Evolutionary conservation across 2,888 invertebrate genomes (phyloP).

Genomic region (Lithodes maja): DNA sequence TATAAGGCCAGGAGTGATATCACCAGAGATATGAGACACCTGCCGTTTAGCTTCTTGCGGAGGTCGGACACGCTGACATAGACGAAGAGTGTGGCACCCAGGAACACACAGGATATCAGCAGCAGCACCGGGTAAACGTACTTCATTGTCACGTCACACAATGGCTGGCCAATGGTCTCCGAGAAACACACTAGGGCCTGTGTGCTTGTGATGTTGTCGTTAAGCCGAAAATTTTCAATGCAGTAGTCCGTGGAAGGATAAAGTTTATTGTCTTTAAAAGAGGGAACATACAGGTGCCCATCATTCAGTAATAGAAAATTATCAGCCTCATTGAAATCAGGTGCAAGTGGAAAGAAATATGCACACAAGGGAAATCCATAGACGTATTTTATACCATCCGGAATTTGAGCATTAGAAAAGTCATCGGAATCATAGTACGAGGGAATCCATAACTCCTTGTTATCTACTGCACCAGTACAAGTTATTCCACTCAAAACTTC

Average conservation of each 20-base stretch:
- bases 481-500: background rate
- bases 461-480: background rate
- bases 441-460: slow-evolving; percentile 52
- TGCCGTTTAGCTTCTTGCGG: slow-evolving; percentile 71
- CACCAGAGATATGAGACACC: slow-evolving; percentile 62
- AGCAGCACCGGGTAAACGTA: slow-evolving; percentile 70
- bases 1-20: slow-evolving; percentile 61
- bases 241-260: slow-evolving; percentile 75
- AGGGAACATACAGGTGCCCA: slow-evolving; percentile 79
- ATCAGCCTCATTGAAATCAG: slow-evolving; percentile 75
- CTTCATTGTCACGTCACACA: slow-evolving; percentile 70
- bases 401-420: background rate
- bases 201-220: slow-evolving; percentile 73
- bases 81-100: slow-evolving; percentile 70
- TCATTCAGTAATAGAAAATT: slow-evolving; percentile 78
- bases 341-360: slow-evolving; percentile 77
- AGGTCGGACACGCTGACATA: slow-evolving; percentile 71
- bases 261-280: background rate
- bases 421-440: slow-evolving; percentile 32
- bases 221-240: slow-evolving; percentile 78
- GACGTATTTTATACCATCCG: slow-evolving; percentile 25
- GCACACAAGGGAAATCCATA: slow-evolving; percentile 44
- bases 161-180: slow-evolving; percentile 69
- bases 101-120: slow-evolving; percentile 78
- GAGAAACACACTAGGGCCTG: slow-evolving; percentile 78